A percentile compares a stretch with the other conserved stretches of the same genome.
Evolutionary conservation across 2,888 invertebrate genomes (phyloP).

Genomic region (Aleiodes alternator): DNA sequence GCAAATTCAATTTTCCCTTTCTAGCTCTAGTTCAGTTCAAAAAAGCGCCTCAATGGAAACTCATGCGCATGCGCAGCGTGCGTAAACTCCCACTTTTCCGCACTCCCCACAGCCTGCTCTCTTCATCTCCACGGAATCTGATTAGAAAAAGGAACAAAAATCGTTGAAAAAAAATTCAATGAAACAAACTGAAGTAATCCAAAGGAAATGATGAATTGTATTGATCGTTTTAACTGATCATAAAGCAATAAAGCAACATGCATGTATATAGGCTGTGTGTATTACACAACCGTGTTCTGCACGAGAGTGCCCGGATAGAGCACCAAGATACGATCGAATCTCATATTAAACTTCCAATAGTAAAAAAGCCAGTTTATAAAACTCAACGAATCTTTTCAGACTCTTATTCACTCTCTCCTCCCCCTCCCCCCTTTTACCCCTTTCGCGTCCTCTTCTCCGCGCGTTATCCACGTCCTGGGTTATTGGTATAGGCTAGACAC

Average conservation of each 20-base stretch:
- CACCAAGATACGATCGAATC: slow-evolving; percentile 21
- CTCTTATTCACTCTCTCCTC: background rate
- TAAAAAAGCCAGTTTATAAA: slow-evolving; percentile 13
- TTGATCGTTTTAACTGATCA: background rate
- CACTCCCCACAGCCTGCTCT: no score
- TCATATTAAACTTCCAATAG: slow-evolving; percentile 26
- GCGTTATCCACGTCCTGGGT: slow-evolving; percentile 47
- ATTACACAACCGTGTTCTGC: slow-evolving; percentile 8
- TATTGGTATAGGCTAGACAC: slow-evolving; percentile 39
- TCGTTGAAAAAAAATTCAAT: background rate
- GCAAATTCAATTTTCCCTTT: no score
- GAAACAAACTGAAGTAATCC: background rate
- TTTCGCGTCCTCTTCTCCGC: background rate
- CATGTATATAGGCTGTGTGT: background rate
- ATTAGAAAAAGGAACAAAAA: background rate
- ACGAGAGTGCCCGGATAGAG: slow-evolving; percentile 10
- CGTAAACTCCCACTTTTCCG: no score
- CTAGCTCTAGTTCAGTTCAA: no score
- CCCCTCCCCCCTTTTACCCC: background rate
- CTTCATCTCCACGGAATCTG: no score
- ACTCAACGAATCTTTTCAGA: slow-evolving; percentile 20
- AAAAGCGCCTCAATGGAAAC: no score
- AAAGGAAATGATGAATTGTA: background rate
- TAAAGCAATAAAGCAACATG: background rate
- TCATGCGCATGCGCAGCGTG: no score